Evolutionary conservation across 2,113 vertebrate genomes (phyloP), one percentile per base, ranked within the genome.

Genomic region (Lichenostomus cassidix): DNA sequence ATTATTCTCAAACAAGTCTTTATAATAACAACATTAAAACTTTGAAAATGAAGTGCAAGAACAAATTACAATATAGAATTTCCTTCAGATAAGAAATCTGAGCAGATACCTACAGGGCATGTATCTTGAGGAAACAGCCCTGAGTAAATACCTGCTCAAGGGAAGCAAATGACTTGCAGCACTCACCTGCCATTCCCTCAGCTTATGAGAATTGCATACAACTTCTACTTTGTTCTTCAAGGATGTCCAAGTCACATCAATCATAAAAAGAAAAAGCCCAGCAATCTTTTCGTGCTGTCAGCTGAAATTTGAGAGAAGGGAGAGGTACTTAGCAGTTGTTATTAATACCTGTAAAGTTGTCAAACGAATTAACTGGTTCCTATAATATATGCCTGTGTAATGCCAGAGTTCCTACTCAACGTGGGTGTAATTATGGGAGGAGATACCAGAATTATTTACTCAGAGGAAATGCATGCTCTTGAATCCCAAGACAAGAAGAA

Each of bases 141-240:
- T 63, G 31, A 81, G 59, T 87, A 44, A 85, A 50, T 44, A 84
- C 12, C 60, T 59, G 35, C 90, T 85, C 62, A 83, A 78, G 63
- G 64, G 79, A 74, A 83, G 39, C 77, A 94, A 83, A 85, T 91
- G 81, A 44, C 47, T 27, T 7, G 4, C 59, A 83, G 68, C 62
- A 95, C 97, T 97, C 96, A 97, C 96, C 96, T 91, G 80, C 96
- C 97, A 97, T 97, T 92, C 89, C 86, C 88, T 93, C 75, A 77
- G 88, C 59, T 94, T 93, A 83, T 24, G 56, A 92, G 79, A 93
- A 78, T 12, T 87, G 92, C 90, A 75, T 94, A 20, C 68, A 83
- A 35, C 88, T 95, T 89, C 94, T 77, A 7, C 85, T 93, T 93
- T 93, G 68, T 18, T 89, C 93, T 93, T 92, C 85, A 81, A 68